Conservation (phyloP, 2,888 invertebrate genomes). For the Athalia circularis region DNA sequence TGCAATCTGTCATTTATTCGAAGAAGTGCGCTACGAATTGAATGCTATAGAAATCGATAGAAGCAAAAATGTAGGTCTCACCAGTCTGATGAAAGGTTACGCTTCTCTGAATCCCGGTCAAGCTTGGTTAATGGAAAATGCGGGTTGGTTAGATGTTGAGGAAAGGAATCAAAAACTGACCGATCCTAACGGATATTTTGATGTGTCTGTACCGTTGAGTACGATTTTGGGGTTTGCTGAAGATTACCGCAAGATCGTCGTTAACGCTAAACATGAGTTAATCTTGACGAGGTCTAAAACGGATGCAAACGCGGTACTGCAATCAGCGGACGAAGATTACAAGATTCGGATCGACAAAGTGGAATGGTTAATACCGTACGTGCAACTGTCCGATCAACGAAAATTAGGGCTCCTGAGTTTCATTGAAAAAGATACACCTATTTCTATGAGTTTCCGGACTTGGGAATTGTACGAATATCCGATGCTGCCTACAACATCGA, state of each 20-base stretch:
- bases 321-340: no score
- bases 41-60: constrained; percentile 66
- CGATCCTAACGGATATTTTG: constrained; percentile 56
- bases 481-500: no score
- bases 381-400: no score
- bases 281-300: constrained; percentile 50
- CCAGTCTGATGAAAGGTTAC: constrained; percentile 66
- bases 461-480: no score
- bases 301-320: no score
- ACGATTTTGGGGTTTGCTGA: constrained; percentile 61
- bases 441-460: no score
- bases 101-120: constrained; percentile 60
- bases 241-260: constrained; percentile 57
- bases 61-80: constrained; percentile 64
- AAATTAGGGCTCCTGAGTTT: no score
- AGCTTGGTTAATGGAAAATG: constrained; percentile 56
- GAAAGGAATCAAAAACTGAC: constrained; percentile 32
- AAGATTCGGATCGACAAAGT: no score
- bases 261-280: constrained; percentile 61
- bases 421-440: no score
- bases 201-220: constrained; percentile 64
- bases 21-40: constrained; percentile 66
- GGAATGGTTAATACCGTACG: no score
- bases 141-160: constrained; percentile 55
- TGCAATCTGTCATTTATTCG: constrained; percentile 61